Evolutionary conservation across 2,888 invertebrate genomes (phyloP), one percentile per base, ranked within the genome.

Genomic region (Synanthedon myopaeformis): DNA sequence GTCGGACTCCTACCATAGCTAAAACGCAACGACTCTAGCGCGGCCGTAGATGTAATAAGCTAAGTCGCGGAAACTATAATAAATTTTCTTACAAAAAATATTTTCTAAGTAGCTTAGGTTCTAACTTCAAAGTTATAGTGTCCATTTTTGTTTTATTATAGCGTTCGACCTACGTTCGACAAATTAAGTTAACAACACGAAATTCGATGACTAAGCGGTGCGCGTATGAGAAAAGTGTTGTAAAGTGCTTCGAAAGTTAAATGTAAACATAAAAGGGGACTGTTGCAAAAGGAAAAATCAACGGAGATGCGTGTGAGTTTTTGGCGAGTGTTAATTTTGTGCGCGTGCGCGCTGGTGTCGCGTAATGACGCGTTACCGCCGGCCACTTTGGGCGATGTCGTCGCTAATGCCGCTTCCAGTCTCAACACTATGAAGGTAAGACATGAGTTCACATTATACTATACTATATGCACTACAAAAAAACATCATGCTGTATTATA

Each of bases 361-460:
- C 72, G 68, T 55, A 72, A 76, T 59, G 68, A 72, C 41, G 84
- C 84, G 23, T 64, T 88, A 53, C 87, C 88, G 41, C 88, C 88
- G 0, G 87, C 88, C 2, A 80, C 88, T 4, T 70, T 88, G 1
- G 88, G 88, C 0, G 88, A 88, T 53, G 88, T 86, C 42, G 85
- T 88, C 51, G 77, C 79, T 49, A 88, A 88, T 55, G 87, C 88
- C 2, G 88, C 87, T 1, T 82, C 74, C 52, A 83, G 86, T 56
- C 79, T 88, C 59, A 88, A 88, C 61, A 85, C 86, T 53, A 88
- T 88, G 86, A 88, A 88, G 80, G 88, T 88, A 69, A 68, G 59
- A 51, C 19, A 41, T 19, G 11, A 14, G 28, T 2, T 35, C 10
- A 35, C 10, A 35, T 35, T 10, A 35, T 10, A 35, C 14, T 45